Evolutionary conservation across 1,140 invertebrate genomes (phyloP).

Genomic region (Penaeus chinensis): DNA sequence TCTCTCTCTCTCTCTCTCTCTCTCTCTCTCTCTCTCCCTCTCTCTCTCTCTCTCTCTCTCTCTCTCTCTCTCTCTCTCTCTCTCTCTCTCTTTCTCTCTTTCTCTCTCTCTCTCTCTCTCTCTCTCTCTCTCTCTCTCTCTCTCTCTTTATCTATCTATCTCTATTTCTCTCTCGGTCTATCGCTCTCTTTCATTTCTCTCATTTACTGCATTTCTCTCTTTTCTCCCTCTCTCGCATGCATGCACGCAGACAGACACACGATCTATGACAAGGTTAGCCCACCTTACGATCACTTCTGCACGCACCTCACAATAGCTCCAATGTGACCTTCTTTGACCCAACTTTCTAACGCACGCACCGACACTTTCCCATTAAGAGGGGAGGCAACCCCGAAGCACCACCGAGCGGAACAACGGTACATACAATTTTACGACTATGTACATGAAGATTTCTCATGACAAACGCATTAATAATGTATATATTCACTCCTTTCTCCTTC

Average conservation of each 20-base stretch:
- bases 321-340: no score
- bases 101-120: neutral
- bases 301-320: neutral
- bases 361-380: constrained; percentile 14
- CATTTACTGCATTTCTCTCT: neutral
- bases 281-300: constrained; percentile 9
- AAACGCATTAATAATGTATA: no score
- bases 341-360: no score
- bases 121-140: neutral
- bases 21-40: constrained; percentile 23
- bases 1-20: constrained; percentile 21
- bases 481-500: no score
- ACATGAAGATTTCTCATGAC: no score
- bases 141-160: constrained; percentile 2
- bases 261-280: no score
- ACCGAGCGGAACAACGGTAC: no score
- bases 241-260: constrained; percentile 20
- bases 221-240: neutral
- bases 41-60: constrained; percentile 16
- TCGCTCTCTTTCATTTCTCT: neutral
- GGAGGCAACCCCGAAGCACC: no score
- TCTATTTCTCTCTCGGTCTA: constrained; percentile 4
- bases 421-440: no score
- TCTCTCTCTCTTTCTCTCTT: neutral
- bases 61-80: neutral